Base-by-base conservation (phyloP, 2,888 invertebrate genomes). In the Pteria penguin region DNA sequence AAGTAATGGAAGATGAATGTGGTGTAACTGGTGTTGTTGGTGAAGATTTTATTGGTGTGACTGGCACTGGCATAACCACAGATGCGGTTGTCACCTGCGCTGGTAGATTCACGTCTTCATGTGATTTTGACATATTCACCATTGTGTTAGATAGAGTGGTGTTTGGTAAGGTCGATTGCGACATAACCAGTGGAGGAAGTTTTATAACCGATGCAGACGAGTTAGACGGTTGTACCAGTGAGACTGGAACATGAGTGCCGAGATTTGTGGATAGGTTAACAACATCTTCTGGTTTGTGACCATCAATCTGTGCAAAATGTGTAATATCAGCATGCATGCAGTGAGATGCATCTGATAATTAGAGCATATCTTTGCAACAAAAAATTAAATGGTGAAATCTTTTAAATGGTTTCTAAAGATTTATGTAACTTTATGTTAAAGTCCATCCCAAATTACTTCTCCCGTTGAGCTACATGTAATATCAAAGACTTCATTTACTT, bases 1-100 rank as follows among this genome's bases (percentile, higher is more conserved):
- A 82, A 60, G 84, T 68, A 72, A 82, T 65, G 72, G 77, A 74
- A 67, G 77, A 75, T 76, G 84, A 72, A 75, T 86, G 76, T 52
- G 36, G 76, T 63, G 74, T 67, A 58, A 60, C 61, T 45, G 75
- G 65, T 63, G 58, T 69, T 36, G 58, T 70, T 54, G 70, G 63
- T 54, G 61, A 66, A 66, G 66, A 76, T 60, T 45, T 72, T 55
- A 26, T 55, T 31, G 52, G 66, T 67, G 63, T 76, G 69, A 66
- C 67, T 63, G 71, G 58, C 55, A 61, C 82, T 76, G 52, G 72
- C 66, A 78, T 75, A 74, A 74, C 60, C 62, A 72, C 68, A 76
- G 70, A 45, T 57, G 65, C 66, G 57, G 63, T 63, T 63, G 33
- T 18, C 32, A 36, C 45, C 8, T 18, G 8, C 45, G 45, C 18